A percentile compares a stretch with the other conserved stretches of the same genome.
Evolutionary conservation across 30 jellyfish, hydroid and myxozoan genomes (phyloP).

Genomic region (Pseudorhiza aurosa): DNA sequence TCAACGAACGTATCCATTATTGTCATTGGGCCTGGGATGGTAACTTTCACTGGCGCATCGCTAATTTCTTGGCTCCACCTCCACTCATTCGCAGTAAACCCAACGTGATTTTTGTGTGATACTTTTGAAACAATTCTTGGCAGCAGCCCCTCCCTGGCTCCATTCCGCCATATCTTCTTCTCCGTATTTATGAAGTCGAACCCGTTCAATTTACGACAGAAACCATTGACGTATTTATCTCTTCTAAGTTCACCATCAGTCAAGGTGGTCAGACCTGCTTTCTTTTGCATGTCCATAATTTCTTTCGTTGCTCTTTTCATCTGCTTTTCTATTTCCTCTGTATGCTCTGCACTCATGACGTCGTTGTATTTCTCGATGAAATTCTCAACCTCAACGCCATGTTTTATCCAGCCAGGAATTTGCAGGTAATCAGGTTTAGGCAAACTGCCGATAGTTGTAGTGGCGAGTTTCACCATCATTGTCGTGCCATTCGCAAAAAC

Average conservation of each 20-base stretch:
- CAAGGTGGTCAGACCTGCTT: slow-evolving; percentile 34
- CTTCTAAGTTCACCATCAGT: slow-evolving; percentile 82
- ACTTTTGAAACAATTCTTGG: slow-evolving; percentile 61
- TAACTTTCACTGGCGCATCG: slow-evolving; percentile 53
- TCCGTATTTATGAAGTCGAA: slow-evolving; percentile 40
- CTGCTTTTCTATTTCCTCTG: slow-evolving; percentile 26
- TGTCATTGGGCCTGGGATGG: slow-evolving; percentile 89
- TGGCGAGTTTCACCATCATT: not conserved
- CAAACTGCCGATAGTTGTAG: slow-evolving; percentile 83
- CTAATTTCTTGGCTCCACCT: slow-evolving; percentile 44
- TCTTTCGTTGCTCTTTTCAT: slow-evolving; percentile 64
- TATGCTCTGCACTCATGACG: not conserved
- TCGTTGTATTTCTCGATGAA: slow-evolving; percentile 33
- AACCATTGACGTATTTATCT: slow-evolving; percentile 45
- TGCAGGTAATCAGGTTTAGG: slow-evolving; percentile 69
- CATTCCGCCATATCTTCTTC: slow-evolving; percentile 31
- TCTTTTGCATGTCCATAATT: slow-evolving; percentile 46
- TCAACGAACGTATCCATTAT: slow-evolving; percentile 63
- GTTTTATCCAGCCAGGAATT: slow-evolving; percentile 61
- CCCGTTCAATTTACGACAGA: slow-evolving; percentile 68
- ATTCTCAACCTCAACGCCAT: slow-evolving; percentile 37
- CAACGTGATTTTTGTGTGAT: slow-evolving; percentile 20
- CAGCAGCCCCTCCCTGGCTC: slow-evolving; percentile 39
- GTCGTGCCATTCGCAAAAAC: not conserved
- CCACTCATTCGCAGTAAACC: slow-evolving; percentile 67